These are phyloP conservation scores for Cantharis rustica DNA, from an alignment of 2,888 invertebrate genomes.

Conservation along the genomic window DNA sequence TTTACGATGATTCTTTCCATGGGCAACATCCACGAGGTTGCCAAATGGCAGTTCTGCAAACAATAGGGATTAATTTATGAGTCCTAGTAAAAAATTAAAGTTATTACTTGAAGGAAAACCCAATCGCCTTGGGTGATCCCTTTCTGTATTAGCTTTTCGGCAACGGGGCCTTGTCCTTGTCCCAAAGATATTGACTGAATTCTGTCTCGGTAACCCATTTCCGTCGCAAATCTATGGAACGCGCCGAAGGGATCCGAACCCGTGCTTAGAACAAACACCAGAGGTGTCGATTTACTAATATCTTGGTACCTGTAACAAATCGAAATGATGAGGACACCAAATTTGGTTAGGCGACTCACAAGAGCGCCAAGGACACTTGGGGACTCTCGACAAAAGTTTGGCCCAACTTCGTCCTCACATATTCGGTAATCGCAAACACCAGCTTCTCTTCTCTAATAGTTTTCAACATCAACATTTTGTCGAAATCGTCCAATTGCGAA, in stretches of 20 bases:
- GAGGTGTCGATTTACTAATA: slow-evolving; percentile 72
- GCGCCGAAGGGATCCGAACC: slow-evolving; percentile 88
- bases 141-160: slow-evolving; percentile 76
- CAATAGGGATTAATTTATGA: background rate
- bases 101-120: slow-evolving; percentile 82
- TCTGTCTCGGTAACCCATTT: slow-evolving; percentile 71
- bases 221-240: slow-evolving; percentile 79
- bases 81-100: background rate
- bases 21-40: slow-evolving; percentile 89
- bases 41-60: slow-evolving; percentile 88
- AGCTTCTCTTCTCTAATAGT: slow-evolving; percentile 79
- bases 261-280: slow-evolving; percentile 85
- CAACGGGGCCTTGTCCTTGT: slow-evolving; percentile 88
- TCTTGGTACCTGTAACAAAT: slow-evolving; percentile 69
- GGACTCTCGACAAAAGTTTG: slow-evolving; percentile 82
- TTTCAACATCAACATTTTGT: slow-evolving; percentile 81
- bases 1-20: slow-evolving; percentile 80
- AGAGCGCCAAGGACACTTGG: slow-evolving; percentile 68
- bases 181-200: slow-evolving; percentile 86
- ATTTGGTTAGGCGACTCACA: slow-evolving; percentile 56
- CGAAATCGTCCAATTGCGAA: slow-evolving; percentile 66
- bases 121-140: slow-evolving; percentile 80
- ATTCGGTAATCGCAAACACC: slow-evolving; percentile 80
- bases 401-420: slow-evolving; percentile 78
- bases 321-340: background rate